Base-by-base conservation (phyloP, 2,113 vertebrate genomes). In the Pteropus alecto region DNA sequence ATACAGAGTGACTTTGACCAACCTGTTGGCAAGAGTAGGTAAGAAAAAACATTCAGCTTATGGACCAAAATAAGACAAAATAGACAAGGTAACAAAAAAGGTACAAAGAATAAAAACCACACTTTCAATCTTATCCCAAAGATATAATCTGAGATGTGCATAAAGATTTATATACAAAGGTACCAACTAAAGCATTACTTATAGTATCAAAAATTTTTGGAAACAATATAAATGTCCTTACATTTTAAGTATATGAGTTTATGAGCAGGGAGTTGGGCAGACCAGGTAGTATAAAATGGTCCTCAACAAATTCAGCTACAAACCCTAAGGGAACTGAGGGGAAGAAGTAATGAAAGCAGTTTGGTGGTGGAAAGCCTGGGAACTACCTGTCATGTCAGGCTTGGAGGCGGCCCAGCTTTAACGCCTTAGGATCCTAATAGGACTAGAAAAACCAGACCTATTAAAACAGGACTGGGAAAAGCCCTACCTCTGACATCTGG, bases 1-100 rank as follows among this genome's bases (percentile, higher is more conserved):
- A 1, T 99, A 99, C 35, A 99, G 98, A 0, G 99, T 99, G 89
- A 99, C 99, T 97, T 99, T 99, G 4, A 99, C 99, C 98, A 99
- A 48, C 97, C 99, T 99, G 97, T n/a, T 77, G 92, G 58, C 3
- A 95, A 97, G 60, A 90, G 15, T 18, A 61, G 28, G 0, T 12
- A 38, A 96, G 35, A 88, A 90, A 94, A 56, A 93, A 43, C 28
- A 78, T 61, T 73, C 67, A 87, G 61, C 21, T 63, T 43, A 33
- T 38, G 28, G 41, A 56, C 70, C 61, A 71, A 51, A 88, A 28
- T 1, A 87, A 87, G 19, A 95, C 56, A 94, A 92, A 83, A 70
- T 0, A 6, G 21, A 90, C 46, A 73, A 54, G 28, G 18, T 26
- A 24, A 58, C 58, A 78, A 79, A 21, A 84, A 90, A 56, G 12